A percentile compares a stretch with the other conserved stretches of the same genome.
Conservation (phyloP, 2,888 invertebrate genomes). For the Papilio elwesi region DNA sequence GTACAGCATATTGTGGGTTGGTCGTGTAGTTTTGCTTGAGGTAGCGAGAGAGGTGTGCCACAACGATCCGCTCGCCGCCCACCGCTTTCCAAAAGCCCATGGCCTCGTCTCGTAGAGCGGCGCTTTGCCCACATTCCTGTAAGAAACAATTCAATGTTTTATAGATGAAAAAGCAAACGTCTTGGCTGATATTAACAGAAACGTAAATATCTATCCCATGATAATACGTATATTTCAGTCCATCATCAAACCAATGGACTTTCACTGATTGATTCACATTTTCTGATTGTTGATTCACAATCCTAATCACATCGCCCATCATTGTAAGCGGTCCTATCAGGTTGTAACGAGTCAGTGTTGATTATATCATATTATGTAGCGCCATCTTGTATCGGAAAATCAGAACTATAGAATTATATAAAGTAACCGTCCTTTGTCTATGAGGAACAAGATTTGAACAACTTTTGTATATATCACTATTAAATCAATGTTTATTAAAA, state of each 20-base stretch:
- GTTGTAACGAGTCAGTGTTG: no score
- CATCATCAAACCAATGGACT: no score
- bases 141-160: background rate
- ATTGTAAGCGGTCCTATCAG: no score
- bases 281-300: no score
- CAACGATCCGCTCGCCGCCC: slow-evolving; percentile 63
- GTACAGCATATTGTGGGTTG: slow-evolving; percentile 67
- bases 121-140: slow-evolving; percentile 72
- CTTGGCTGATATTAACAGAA: background rate
- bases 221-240: no score
- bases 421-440: background rate
- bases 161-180: background rate
- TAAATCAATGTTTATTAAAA: no score
- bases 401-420: background rate
- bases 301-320: no score
- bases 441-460: no score
- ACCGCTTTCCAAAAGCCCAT: slow-evolving; percentile 60
- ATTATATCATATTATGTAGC: background rate
- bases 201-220: background rate
- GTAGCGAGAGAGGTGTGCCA: slow-evolving; percentile 59
- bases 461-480: no score
- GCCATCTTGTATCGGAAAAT: slow-evolving; percentile 3
- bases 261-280: no score
- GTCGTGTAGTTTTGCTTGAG: slow-evolving; percentile 57
- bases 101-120: slow-evolving; percentile 53